Base-by-base conservation (phyloP, 1,140 invertebrate genomes). In the Drosophila lacteicornis region DNA sequence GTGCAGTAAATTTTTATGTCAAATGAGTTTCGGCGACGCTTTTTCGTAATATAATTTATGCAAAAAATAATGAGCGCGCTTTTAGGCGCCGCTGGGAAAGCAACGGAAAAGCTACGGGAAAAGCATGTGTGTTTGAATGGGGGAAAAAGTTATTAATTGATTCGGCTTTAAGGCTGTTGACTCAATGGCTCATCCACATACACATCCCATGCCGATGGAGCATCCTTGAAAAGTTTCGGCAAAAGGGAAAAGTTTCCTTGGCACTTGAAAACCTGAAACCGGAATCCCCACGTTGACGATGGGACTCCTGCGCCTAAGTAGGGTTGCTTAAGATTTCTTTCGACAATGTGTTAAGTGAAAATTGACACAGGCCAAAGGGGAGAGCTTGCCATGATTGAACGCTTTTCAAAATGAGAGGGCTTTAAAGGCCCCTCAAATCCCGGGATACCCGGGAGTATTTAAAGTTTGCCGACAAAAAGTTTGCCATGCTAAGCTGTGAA, bases 301-400 rank as follows among this genome's bases (percentile, higher is more conserved):
- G 74, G 42, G 40, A 45, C 42, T 65, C 19, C 46, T 38, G 22
- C 19, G 74, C 67, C 42, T 80, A 79, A 83, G 80, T 79, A 50
- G 60, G 81, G 61, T 68, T 70, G 25, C 81, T 77, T 67, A 46
- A 84, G 81, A 63, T 80, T 66, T 60, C 33, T 55, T 76, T 74
- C 71, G 78, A 85, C 74, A 85, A 85, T 86, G 78, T 85, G 82
- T 81, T 81, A 81, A 85, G 78, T 81, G 79, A 74, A 81, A 81
- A 85, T 71, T 84, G 82, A 84, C 82, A 85, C 45, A 71, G 63
- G 73, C 59, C 60, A 55, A 82, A 76, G 43, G 59, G 59, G 73
- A 75, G 30, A 86, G 53, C 70, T 82, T 82, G 27, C 38, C 33
- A 67, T 85, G 82, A 85, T 85, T 85, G 82, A 85, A 85, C 74